These are phyloP conservation scores for Geopemphigus sp. DNA, from an alignment of 1,140 invertebrate species.

Conservation along the genomic window DNA sequence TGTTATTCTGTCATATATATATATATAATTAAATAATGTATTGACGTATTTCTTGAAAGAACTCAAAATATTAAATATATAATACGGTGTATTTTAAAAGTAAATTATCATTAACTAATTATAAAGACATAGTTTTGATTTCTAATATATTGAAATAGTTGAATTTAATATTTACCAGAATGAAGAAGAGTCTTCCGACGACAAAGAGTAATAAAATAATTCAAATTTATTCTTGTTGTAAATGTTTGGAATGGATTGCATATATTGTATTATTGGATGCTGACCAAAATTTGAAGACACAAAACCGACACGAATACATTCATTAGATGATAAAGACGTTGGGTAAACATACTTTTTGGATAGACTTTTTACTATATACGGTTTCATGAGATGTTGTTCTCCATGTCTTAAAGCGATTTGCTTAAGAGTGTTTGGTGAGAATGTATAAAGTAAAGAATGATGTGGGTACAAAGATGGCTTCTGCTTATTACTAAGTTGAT, in stretches of 20 bases:
- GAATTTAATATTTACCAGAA: constrained; percentile 14
- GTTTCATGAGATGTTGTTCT: constrained; percentile 94
- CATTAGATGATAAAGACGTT: constrained; percentile 60
- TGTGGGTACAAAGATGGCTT: constrained; percentile 98
- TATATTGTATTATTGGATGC: constrained; percentile 97
- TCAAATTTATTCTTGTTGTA: constrained; percentile 84
- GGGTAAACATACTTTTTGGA: constrained; percentile 69
- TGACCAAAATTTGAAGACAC: constrained; percentile 99
- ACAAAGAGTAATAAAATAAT: constrained; percentile 97
- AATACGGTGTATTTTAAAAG: too few species aligned
- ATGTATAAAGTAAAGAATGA: constrained; percentile 98
- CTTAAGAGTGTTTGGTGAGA: constrained; percentile 89
- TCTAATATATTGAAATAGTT: background rate
- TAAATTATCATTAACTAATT: too few species aligned
- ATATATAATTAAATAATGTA: too few species aligned
- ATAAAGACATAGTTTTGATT: too few species aligned
- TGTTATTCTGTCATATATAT: too few species aligned
- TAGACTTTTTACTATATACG: constrained; percentile 83
- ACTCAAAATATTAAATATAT: too few species aligned
- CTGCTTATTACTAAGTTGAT: constrained; percentile 92
- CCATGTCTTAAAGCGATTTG: constrained; percentile 94
- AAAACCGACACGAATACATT: constrained; percentile 88
- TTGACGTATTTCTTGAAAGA: too few species aligned
- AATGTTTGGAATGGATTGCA: constrained; percentile 98
- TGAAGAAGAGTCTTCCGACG: constrained; percentile 93